A percentile compares a stretch with the other conserved stretches of the same genome.
Evolutionary conservation across 2,888 invertebrate species (phyloP).

Genomic region (Clivina fossor): DNA sequence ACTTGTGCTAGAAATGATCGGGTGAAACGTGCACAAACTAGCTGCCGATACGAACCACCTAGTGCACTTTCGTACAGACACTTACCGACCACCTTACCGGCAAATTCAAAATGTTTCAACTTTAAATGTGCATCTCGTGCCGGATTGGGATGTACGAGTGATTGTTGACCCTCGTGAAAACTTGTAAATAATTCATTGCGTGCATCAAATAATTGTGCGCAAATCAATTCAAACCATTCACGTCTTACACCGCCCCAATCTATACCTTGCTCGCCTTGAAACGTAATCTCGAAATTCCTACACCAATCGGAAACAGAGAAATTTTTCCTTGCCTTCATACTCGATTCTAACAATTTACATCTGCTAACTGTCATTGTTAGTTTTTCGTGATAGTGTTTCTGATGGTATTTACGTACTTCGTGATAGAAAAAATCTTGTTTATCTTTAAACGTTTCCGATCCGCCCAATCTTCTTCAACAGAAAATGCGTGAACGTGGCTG

Average conservation of each 20-base stretch:
- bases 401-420: slow-evolving; percentile 78
- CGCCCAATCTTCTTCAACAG: slow-evolving; percentile 91
- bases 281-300: slow-evolving; percentile 88
- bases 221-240: slow-evolving; percentile 93
- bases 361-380: slow-evolving; percentile 78
- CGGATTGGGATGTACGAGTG: slow-evolving; percentile 87
- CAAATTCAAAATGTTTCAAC: slow-evolving; percentile 88
- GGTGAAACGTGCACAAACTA: slow-evolving; percentile 87
- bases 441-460: slow-evolving; percentile 90
- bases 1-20: slow-evolving; percentile 92
- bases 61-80: slow-evolving; percentile 92
- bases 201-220: slow-evolving; percentile 84
- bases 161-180: slow-evolving; percentile 83
- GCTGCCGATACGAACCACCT: slow-evolving; percentile 84
- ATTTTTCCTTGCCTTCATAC: slow-evolving; percentile 82
- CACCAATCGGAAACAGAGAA: slow-evolving; percentile 93
- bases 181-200: slow-evolving; percentile 80
- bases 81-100: slow-evolving; percentile 92
- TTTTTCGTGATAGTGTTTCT: slow-evolving; percentile 85
- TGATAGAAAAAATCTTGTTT: slow-evolving; percentile 72
- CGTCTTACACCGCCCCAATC: slow-evolving; percentile 93
- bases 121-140: slow-evolving; percentile 75
- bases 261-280: slow-evolving; percentile 94
- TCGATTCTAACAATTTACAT: slow-evolving; percentile 78
- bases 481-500: slow-evolving; percentile 90